Conservation (phyloP, 1,140 invertebrate species). For the Bombus impatiens region DNA sequence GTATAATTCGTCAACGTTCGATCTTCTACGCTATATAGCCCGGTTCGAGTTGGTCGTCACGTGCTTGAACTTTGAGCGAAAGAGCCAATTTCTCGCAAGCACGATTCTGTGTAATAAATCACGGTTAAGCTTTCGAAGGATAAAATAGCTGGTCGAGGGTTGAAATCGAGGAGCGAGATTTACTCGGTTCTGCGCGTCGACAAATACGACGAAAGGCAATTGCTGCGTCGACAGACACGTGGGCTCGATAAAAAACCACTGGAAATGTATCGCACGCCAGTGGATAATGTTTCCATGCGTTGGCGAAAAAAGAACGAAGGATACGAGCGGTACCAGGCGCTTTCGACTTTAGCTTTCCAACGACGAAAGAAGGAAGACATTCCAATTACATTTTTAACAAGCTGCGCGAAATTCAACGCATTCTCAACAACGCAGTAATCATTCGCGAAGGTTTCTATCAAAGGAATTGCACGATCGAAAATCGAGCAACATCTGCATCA, state of each 20-base stretch:
- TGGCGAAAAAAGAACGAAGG: background rate
- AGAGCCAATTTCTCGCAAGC: too few relatives aligned
- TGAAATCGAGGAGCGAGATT: background rate
- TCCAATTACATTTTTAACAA: too few relatives aligned
- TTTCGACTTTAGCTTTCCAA: background rate
- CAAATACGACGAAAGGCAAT: background rate
- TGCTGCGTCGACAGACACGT: background rate
- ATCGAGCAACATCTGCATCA: background rate
- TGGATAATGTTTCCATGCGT: background rate
- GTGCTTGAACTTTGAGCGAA: too few relatives aligned
- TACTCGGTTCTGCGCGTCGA: background rate
- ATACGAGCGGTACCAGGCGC: background rate
- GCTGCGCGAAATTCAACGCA: background rate
- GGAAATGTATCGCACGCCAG: background rate
- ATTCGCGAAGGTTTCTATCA: background rate
- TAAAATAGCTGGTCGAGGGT: background rate
- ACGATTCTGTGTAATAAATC: background rate
- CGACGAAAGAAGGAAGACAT: background rate
- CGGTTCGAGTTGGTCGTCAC: background rate
- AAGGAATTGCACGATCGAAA: too few relatives aligned
- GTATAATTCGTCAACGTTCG: background rate
- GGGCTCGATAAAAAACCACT: conserved; percentile 6
- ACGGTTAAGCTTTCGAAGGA: background rate
- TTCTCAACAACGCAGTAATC: too few relatives aligned
- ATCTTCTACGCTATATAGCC: background rate